These are phyloP conservation scores for Zosterops japonicus DNA, from an alignment of 2,113 vertebrate genomes.

Conservation along the genomic window DNA sequence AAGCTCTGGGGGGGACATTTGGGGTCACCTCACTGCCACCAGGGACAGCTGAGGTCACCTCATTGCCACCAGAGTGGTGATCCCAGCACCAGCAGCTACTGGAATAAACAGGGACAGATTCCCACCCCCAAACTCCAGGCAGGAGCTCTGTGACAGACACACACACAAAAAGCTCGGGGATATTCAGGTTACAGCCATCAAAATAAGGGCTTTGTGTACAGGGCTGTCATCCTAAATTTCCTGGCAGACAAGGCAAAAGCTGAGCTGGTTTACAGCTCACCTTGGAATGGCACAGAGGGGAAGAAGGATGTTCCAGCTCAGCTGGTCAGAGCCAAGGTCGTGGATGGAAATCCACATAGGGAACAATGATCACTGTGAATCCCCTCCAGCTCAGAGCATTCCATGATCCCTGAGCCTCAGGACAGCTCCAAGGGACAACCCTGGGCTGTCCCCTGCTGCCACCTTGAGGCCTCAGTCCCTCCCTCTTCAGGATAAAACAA, in stretches of 20 bases:
- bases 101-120: no score
- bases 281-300: rapidly evolving
- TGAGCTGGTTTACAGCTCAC: rapidly evolving
- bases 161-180: rapidly evolving
- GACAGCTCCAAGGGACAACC: not conserved
- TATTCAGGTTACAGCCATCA: rapidly evolving
- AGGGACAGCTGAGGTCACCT: not conserved
- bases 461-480: conserved; percentile 8
- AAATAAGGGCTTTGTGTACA: rapidly evolving
- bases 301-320: not conserved
- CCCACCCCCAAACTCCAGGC: rapidly evolving
- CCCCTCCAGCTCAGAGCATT: not conserved
- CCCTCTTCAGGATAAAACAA: not conserved
- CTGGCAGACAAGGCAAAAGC: rapidly evolving
- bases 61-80: rapidly evolving
- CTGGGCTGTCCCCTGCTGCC: conserved; percentile 9
- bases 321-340: not conserved
- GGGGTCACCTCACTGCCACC: rapidly evolving
- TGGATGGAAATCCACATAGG: not conserved
- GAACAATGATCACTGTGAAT: rapidly evolving
- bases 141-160: rapidly evolving
- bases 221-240: not conserved
- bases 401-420: rapidly evolving
- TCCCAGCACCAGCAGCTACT: not conserved
- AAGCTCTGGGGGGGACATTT: conserved; percentile 70